A percentile compares a stretch with the other conserved stretches of the same genome.
Evolutionary conservation across 92 coral and sea anemone genomes (phyloP).

Genomic region (Siderastrea siderea): DNA sequence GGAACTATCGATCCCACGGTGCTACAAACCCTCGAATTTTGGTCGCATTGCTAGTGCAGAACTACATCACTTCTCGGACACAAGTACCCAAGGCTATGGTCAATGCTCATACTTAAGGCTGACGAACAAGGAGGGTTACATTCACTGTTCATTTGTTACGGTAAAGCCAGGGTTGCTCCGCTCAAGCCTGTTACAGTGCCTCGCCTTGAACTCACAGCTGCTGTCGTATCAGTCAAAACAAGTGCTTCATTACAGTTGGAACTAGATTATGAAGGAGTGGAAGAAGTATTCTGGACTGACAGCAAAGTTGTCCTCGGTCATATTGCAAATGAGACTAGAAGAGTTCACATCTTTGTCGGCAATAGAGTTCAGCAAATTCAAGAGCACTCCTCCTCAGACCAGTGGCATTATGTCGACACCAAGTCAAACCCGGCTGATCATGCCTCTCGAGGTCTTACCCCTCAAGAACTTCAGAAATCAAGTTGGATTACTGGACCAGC

Average conservation of each 20-base stretch:
- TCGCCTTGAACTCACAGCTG: constrained; percentile 12
- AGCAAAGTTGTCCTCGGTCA: constrained; percentile 5
- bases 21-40: constrained; percentile 1
- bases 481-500: constrained; percentile 3
- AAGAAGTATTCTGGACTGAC: not conserved
- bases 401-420: no score
- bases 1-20: not conserved
- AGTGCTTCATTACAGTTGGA: not conserved
- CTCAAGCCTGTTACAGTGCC: constrained; percentile 22
- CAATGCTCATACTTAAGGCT: constrained; percentile 14
- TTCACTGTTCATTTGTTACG: no score
- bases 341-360: no score
- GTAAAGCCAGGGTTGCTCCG: not conserved
- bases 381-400: no score
- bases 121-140: no score
- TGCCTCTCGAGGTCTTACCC: not conserved
- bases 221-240: constrained; percentile 15
- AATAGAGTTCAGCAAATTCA: no score
- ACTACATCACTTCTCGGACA: constrained; percentile 16
- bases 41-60: not conserved
- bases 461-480: no score
- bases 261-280: not conserved
- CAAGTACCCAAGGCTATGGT: constrained; percentile 3
- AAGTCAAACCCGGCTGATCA: not conserved
- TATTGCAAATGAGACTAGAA: not conserved